phyloP scores from a whole-genome alignment of 2,113 vertebrate species.

The Nesogale talazaci region DNA sequence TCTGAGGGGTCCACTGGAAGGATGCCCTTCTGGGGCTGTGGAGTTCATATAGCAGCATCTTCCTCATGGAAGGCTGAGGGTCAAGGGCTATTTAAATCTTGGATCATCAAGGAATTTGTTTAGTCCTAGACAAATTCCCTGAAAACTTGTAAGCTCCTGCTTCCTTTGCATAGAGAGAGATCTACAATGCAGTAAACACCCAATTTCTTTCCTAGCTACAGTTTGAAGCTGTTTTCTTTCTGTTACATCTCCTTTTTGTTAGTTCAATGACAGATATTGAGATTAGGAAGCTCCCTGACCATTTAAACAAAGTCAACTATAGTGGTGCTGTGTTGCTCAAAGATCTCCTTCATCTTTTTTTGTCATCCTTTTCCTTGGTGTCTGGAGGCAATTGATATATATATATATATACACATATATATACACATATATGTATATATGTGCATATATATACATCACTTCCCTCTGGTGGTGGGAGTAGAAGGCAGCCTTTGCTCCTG shows the following conservation, averaged over 20 bases:
- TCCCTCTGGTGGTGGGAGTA: no score
- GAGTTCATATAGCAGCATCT: background rate
- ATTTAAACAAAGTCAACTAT: constrained; percentile 14
- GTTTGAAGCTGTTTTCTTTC: background rate
- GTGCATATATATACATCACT: no score
- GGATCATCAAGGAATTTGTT: background rate
- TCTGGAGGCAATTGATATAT: background rate
- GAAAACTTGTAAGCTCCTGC: background rate
- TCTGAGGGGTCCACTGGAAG: background rate
- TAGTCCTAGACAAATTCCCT: background rate
- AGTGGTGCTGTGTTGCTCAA: background rate
- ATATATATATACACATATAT: no score
- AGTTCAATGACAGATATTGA: background rate
- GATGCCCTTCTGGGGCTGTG: background rate
- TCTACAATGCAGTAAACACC: background rate
- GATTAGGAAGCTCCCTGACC: background rate
- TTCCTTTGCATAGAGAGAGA: background rate
- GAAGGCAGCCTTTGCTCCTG: no score
- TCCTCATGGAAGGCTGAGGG: background rate
- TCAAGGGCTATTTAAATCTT: background rate
- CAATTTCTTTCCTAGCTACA: background rate
- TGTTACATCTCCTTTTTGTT: constrained; percentile 11
- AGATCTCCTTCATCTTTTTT: background rate
- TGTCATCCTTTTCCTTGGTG: background rate
- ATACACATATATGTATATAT: no score